These are phyloP conservation scores for Pygoscelis adeliae DNA, from an alignment of 2,113 vertebrate genomes.

Conservation along the genomic window DNA sequence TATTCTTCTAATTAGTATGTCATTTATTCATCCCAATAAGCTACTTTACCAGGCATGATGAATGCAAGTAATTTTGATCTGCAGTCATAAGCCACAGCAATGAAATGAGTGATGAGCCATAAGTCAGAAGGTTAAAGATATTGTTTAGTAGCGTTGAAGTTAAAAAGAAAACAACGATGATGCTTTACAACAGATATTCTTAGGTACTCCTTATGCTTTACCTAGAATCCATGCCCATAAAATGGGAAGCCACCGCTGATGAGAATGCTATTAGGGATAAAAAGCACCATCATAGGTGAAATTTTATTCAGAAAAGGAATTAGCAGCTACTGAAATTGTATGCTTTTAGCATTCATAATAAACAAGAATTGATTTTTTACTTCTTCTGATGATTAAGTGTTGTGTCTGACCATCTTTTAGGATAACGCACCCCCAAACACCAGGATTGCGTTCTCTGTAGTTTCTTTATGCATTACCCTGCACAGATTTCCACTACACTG, in stretches of 20 bases:
- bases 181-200: background rate
- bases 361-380: background rate
- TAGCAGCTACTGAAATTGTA: background rate
- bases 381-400: background rate
- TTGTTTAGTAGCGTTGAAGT: slow-evolving; percentile 6
- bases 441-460: background rate
- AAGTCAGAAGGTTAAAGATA: background rate
- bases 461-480: background rate
- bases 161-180: background rate
- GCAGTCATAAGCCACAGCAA: background rate
- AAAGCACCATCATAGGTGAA: background rate
- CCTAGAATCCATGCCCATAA: background rate
- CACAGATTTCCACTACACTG: no score
- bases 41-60: background rate
- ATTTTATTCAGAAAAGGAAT: background rate
- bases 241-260: background rate
- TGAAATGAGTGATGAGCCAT: background rate
- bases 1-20: slow-evolving; percentile 22
- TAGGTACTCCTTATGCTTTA: background rate
- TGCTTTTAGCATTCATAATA: background rate
- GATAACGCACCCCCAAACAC: background rate
- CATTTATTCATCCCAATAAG: background rate
- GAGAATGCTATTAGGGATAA: background rate
- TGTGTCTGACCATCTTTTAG: background rate
- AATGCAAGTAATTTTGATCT: slow-evolving; percentile 11